phyloP scores from a whole-genome alignment of 1,140 invertebrate genomes.

The Drosophila kohkoa region DNA sequence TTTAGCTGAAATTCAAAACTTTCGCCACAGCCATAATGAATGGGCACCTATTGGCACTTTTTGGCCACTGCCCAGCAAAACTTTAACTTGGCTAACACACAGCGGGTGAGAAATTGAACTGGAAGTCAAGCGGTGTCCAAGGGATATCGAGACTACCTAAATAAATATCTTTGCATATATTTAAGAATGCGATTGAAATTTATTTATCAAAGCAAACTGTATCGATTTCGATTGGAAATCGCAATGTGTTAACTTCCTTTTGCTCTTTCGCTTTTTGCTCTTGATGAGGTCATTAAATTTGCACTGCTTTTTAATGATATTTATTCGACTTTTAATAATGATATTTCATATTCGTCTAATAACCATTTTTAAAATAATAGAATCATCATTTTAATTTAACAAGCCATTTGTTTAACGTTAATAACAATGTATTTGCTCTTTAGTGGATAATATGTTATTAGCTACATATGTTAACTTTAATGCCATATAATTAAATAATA shows the following conservation, averaged over 20 bases:
- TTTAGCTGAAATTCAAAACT: slow-evolving; percentile 49
- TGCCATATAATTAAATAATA: too few relatives aligned
- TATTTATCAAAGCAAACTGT: not conserved
- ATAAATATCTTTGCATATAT: not conserved
- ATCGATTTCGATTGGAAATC: not conserved
- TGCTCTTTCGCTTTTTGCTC: not conserved
- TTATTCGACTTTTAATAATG: not conserved
- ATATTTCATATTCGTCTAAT: too few relatives aligned
- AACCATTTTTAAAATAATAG: too few relatives aligned
- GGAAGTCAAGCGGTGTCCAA: slow-evolving; percentile 7
- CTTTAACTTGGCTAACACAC: slow-evolving; percentile 20
- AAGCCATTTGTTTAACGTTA: too few relatives aligned
- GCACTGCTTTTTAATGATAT: not conserved
- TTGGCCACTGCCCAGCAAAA: not conserved
- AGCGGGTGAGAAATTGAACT: slow-evolving; percentile 44
- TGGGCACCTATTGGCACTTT: slow-evolving; percentile 35
- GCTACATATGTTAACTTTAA: too few relatives aligned
- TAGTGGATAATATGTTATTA: too few relatives aligned
- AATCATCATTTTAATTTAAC: too few relatives aligned
- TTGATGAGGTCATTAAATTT: not conserved
- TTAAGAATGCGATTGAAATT: not conserved
- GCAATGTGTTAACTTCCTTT: not conserved
- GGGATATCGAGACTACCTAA: not conserved
- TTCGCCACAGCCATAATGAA: slow-evolving; percentile 48
- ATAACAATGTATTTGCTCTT: too few relatives aligned